A percentile compares a stretch with the other conserved stretches of the same genome.
Conservation (phyloP, 92 coral and sea anemone genomes). For the Meandrina meandrites region DNA sequence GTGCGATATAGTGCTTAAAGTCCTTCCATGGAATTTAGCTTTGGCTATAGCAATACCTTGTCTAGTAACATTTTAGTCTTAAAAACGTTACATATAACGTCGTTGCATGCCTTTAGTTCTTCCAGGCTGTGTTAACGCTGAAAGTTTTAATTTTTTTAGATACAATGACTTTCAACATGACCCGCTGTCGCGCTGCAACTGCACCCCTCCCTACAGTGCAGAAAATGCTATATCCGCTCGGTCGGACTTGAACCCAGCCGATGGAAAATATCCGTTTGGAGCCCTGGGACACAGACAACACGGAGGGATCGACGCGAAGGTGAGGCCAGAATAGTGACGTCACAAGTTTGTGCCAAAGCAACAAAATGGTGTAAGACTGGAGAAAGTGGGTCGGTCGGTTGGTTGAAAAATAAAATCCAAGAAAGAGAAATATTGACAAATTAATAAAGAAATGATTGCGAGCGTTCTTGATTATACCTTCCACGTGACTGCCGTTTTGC, state of each 20-base stretch:
- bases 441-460: too few species aligned
- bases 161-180: slow-evolving; percentile 93
- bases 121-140: background rate
- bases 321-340: slow-evolving; percentile 8
- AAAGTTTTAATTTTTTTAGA: slow-evolving; percentile 29
- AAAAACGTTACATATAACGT: background rate
- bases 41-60: too few species aligned
- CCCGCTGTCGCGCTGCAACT: slow-evolving; percentile 85
- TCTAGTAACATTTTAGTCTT: background rate
- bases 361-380: too few species aligned
- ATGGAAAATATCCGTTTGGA: slow-evolving; percentile 81
- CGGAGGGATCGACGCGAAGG: slow-evolving; percentile 96
- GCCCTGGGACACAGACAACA: slow-evolving; percentile 84
- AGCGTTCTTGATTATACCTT: too few species aligned
- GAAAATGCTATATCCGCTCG: slow-evolving; percentile 94
- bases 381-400: too few species aligned
- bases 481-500: too few species aligned
- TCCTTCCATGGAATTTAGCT: background rate
- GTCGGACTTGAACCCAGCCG: slow-evolving; percentile 85
- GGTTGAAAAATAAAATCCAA: too few species aligned
- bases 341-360: background rate
- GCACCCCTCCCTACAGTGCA: slow-evolving; percentile 98
- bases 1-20: background rate
- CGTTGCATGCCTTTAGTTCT: background rate
- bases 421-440: too few species aligned